Conservation (phyloP, 2,113 vertebrate genomes). For the Paralichthys olivaceus region DNA sequence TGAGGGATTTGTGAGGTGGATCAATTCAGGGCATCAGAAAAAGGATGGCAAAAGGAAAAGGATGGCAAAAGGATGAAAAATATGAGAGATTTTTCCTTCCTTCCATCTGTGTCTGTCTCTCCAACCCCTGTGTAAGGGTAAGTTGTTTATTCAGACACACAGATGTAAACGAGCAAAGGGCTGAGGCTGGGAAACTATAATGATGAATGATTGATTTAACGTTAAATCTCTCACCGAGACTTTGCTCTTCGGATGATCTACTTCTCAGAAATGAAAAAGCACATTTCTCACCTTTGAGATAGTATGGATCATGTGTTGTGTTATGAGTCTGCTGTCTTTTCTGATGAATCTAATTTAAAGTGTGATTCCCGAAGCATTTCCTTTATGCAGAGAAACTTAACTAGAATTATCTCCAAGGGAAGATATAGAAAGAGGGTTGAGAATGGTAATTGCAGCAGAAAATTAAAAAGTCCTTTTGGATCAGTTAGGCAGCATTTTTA, state of each 20-base stretch:
- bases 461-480: slow-evolving; percentile 63
- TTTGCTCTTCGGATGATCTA: neutral
- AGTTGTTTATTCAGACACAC: slow-evolving; percentile 27
- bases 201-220: slow-evolving; percentile 31
- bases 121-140: neutral
- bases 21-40: slow-evolving; percentile 52
- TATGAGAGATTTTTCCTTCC: slow-evolving; percentile 9
- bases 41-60: too few relatives aligned
- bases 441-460: slow-evolving; percentile 50
- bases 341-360: slow-evolving; percentile 38
- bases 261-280: slow-evolving; percentile 28
- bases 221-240: slow-evolving; percentile 24
- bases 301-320: neutral
- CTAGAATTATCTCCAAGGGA: slow-evolving; percentile 41
- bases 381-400: slow-evolving; percentile 27
- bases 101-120: slow-evolving; percentile 4
- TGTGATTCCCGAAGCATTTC: slow-evolving; percentile 29
- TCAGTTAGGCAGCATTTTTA: slow-evolving; percentile 30
- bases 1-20: slow-evolving; percentile 29
- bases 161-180: neutral
- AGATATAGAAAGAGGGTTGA: slow-evolving; percentile 35
- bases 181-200: slow-evolving; percentile 22
- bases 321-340: slow-evolving; percentile 2
- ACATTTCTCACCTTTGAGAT: slow-evolving; percentile 6
- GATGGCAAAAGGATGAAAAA: slow-evolving; percentile 47